phyloP scores from a whole-genome alignment of 2,797 vertebrate genomes.

The Pampus argenteus region DNA sequence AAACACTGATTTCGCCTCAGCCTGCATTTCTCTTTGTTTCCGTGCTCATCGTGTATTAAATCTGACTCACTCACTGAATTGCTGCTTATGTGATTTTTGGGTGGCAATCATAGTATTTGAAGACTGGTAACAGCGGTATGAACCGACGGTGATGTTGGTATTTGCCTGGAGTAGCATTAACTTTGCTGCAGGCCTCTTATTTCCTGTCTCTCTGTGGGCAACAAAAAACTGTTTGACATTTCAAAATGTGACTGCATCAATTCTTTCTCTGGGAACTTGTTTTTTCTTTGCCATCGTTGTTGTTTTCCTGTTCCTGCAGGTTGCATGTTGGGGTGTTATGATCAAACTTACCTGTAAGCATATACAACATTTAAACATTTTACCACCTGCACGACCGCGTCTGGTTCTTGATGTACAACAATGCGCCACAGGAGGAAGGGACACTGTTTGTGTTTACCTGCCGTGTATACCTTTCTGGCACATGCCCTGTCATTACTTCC shows the following conservation, averaged over 20 bases:
- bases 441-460: constrained; percentile 4
- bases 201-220: too few species aligned
- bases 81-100: too few species aligned
- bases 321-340: not conserved
- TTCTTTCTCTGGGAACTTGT: too few species aligned
- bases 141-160: too few species aligned
- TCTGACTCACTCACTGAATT: too few species aligned
- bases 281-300: not conserved
- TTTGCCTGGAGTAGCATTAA: too few species aligned
- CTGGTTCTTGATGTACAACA: not conserved
- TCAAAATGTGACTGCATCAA: not conserved
- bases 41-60: too few species aligned
- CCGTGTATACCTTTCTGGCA: not conserved
- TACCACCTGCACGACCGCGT: not conserved
- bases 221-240: not conserved
- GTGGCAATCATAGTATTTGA: too few species aligned
- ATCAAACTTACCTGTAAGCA: not conserved
- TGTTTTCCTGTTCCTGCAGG: not conserved
- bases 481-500: constrained; percentile 1
- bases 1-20: too few species aligned
- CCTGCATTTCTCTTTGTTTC: too few species aligned
- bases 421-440: not conserved
- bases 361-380: not conserved
- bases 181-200: too few species aligned
- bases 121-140: too few species aligned